Evolutionary conservation across 1,140 invertebrate species (phyloP).

Genomic region (Brachionus manjavacas): DNA sequence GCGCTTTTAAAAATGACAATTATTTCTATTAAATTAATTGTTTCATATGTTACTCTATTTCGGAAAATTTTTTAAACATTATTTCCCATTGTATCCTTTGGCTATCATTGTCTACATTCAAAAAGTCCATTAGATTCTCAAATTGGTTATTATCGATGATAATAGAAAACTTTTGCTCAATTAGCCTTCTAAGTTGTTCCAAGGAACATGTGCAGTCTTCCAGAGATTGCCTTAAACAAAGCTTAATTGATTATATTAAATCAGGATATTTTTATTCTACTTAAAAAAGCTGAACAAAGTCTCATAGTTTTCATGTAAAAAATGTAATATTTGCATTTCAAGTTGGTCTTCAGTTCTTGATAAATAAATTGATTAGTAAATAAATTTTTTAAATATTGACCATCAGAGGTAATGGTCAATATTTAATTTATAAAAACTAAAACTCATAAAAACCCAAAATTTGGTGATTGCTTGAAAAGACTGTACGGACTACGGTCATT

Average conservation of each 20-base stretch:
- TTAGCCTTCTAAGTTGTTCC: background rate
- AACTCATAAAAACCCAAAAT: background rate
- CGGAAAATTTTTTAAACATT: background rate
- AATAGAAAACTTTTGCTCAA: constrained; percentile 21
- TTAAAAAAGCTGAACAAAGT: background rate
- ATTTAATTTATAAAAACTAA: background rate
- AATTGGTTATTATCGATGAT: background rate
- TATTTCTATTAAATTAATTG: background rate
- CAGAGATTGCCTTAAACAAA: background rate
- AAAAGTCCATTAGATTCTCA: background rate
- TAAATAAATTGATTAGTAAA: background rate
- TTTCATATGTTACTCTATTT: constrained; percentile 20
- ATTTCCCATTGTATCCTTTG: background rate
- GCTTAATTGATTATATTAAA: background rate
- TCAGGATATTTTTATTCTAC: background rate
- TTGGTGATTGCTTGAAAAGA: background rate
- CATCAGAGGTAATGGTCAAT: background rate
- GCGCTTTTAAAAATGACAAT: background rate
- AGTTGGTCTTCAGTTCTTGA: background rate
- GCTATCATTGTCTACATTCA: background rate
- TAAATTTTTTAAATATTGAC: background rate
- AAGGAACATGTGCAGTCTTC: background rate
- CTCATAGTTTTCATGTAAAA: constrained; percentile 25
- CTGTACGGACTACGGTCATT: background rate
- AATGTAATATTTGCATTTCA: background rate